phyloP scores from a whole-genome alignment of 1,140 invertebrate genomes.

The Penaeus vannamei region DNA sequence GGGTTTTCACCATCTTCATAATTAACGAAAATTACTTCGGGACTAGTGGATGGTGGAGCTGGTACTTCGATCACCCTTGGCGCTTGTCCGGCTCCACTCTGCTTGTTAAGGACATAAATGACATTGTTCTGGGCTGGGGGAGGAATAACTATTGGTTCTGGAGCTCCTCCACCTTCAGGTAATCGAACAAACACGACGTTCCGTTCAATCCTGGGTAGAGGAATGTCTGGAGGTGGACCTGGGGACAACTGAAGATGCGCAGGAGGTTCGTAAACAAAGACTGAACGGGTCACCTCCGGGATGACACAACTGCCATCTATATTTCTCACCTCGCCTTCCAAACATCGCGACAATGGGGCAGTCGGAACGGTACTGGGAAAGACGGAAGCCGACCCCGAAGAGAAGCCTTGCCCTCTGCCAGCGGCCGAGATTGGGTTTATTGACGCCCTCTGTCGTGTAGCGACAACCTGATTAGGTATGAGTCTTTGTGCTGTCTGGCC shows the following conservation, averaged over 20 bases:
- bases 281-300: no score
- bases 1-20: conserved; percentile 53
- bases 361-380: no score
- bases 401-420: no score
- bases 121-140: conserved; percentile 55
- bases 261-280: no score
- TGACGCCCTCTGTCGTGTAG: no score
- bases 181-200: conserved; percentile 57
- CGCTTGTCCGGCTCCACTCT: background rate
- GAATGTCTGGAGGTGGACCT: conserved; percentile 5
- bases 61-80: conserved; percentile 53
- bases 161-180: background rate
- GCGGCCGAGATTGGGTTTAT: no score
- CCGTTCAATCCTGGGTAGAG: conserved; percentile 42
- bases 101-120: conserved; percentile 63
- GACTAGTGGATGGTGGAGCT: conserved; percentile 18
- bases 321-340: no score
- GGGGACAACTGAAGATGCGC: background rate
- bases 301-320: no score
- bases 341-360: no score
- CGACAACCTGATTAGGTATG: no score
- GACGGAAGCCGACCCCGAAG: no score
- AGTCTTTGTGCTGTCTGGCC: no score
- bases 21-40: conserved; percentile 52
- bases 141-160: conserved; percentile 62